Conservation (phyloP, 2,888 invertebrate genomes). For the Seladonia tumulorum region DNA sequence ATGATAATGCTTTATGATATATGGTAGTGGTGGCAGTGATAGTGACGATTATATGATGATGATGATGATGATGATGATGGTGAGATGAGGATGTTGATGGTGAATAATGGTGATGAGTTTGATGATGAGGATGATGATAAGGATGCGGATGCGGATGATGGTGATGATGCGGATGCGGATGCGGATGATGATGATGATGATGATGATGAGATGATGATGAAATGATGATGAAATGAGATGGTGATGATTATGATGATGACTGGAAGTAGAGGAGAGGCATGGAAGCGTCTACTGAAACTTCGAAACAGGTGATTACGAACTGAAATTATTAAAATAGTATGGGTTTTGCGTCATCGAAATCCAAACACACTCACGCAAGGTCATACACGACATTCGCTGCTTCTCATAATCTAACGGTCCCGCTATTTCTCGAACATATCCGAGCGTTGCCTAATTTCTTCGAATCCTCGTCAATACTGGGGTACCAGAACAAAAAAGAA, state of each 20-base stretch:
- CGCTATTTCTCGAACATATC: neutral
- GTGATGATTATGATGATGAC: slow-evolving; percentile 49
- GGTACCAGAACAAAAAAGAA: neutral
- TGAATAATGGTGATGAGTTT: slow-evolving; percentile 44
- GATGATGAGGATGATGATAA: slow-evolving; percentile 38
- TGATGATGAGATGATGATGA: slow-evolving; percentile 28
- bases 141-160: slow-evolving; percentile 25
- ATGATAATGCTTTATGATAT: slow-evolving; percentile 36
- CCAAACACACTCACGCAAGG: slow-evolving; percentile 19
- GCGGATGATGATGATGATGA: neutral
- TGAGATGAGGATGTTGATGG: slow-evolving; percentile 40
- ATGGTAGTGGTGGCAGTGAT: slow-evolving; percentile 26
- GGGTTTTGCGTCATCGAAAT: slow-evolving; percentile 33
- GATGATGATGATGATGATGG: slow-evolving; percentile 24
- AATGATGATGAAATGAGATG: slow-evolving; percentile 10
- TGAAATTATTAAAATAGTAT: slow-evolving; percentile 61
- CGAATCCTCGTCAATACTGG: neutral
- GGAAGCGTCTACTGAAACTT: slow-evolving; percentile 58
- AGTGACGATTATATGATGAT: slow-evolving; percentile 19
- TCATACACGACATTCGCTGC: slow-evolving; percentile 3
- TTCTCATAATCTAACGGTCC: slow-evolving; percentile 13
- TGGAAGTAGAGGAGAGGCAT: slow-evolving; percentile 63
- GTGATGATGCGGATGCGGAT: slow-evolving; percentile 12
- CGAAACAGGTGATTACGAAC: slow-evolving; percentile 67
- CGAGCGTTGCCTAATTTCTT: neutral